phyloP scores from a whole-genome alignment of 1,140 invertebrate genomes.

The Agrilus planipennis region DNA sequence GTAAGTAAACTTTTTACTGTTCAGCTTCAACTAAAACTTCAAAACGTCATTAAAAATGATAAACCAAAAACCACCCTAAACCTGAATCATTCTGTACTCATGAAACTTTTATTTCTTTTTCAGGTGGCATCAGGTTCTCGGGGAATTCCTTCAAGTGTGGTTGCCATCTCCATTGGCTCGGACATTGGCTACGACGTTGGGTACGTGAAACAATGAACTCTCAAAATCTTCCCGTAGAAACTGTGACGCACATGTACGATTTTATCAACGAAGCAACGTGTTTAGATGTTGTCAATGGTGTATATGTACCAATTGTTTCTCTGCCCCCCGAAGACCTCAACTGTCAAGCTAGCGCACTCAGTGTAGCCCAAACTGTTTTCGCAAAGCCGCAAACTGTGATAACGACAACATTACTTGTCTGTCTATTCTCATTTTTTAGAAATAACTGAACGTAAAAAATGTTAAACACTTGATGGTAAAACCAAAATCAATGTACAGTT shows the following conservation, averaged over 20 bases:
- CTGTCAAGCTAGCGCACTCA: constrained; percentile 62
- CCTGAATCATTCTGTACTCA: not conserved
- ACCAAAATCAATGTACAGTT: no score
- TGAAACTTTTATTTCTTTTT: constrained; percentile 9
- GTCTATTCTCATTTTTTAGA: no score
- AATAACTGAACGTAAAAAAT: no score
- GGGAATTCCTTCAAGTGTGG: constrained; percentile 78
- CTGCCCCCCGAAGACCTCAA: constrained; percentile 60
- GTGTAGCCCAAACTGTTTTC: constrained; percentile 36
- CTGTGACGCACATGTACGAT: constrained; percentile 37
- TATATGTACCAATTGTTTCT: constrained; percentile 51
- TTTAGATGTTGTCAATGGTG: constrained; percentile 45
- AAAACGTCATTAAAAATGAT: not conserved
- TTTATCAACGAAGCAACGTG: constrained; percentile 47
- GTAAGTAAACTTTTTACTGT: constrained; percentile 34
- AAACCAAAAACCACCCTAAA: no score
- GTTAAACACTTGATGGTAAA: no score
- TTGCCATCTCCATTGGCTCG: constrained; percentile 79
- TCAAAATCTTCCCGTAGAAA: constrained; percentile 48
- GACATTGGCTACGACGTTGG: constrained; percentile 78
- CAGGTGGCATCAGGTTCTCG: constrained; percentile 70
- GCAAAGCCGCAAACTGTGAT: no score
- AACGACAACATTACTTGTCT: no score
- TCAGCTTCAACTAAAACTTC: not conserved
- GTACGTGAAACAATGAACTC: constrained; percentile 63